A percentile compares a stretch with the other conserved stretches of the same genome.
phyloP scores from a whole-genome alignment of 1,140 invertebrate genomes.

The Drosophila willistoni region DNA sequence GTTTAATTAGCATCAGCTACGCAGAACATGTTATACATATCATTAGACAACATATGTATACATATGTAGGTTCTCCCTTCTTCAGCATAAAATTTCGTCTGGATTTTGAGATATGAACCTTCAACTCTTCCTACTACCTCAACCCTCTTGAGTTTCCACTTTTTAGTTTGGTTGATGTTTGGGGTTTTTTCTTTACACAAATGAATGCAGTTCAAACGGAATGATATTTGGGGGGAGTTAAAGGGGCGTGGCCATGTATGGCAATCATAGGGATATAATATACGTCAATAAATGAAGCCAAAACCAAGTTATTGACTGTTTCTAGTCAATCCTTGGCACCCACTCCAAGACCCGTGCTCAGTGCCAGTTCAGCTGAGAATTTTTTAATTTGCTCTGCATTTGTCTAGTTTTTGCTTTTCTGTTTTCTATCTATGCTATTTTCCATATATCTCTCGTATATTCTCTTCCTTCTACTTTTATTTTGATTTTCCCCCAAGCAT shows the following conservation, averaged over 20 bases:
- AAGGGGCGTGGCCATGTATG: slow-evolving; percentile 28
- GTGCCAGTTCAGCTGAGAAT: slow-evolving; percentile 43
- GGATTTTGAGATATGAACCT: no score
- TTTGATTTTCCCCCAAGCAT: slow-evolving; percentile 10
- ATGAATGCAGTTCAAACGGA: slow-evolving; percentile 66
- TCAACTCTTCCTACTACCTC: no score
- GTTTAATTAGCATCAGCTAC: no score
- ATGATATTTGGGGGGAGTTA: slow-evolving; percentile 1
- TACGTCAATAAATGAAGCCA: slow-evolving; percentile 76
- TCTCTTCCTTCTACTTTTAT: slow-evolving; percentile 19
- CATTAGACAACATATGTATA: no score
- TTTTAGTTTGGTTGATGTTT: background rate
- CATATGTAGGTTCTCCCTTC: no score
- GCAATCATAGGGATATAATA: slow-evolving; percentile 77
- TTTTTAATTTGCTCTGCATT: slow-evolving; percentile 68
- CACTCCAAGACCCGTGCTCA: background rate
- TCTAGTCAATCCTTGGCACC: background rate
- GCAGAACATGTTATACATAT: no score
- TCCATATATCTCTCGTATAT: slow-evolving; percentile 15
- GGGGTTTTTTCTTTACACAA: background rate
- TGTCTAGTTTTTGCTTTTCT: slow-evolving; percentile 28
- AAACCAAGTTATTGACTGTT: slow-evolving; percentile 21
- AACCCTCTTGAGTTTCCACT: slow-evolving; percentile 23
- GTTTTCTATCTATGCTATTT: slow-evolving; percentile 33
- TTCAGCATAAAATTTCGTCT: no score